These are phyloP conservation scores for Drosophila tropicalis DNA, from an alignment of 1,140 invertebrate species.

Conservation along the genomic window DNA sequence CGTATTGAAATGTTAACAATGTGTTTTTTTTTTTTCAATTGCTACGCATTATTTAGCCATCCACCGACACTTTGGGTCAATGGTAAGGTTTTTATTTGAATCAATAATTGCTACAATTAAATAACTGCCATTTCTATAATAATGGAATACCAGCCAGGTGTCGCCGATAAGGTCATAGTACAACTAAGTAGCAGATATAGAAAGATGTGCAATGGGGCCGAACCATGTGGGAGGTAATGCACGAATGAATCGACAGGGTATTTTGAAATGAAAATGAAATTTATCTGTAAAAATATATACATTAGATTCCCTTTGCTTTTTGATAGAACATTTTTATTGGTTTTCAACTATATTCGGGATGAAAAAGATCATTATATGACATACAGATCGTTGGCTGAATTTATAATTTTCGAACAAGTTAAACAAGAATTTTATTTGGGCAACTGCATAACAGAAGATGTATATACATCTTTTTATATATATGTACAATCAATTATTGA, in stretches of 20 bases:
- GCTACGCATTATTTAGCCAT: background rate
- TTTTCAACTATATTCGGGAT: constrained; percentile 23
- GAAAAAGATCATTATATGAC: background rate
- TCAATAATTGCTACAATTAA: constrained; percentile 29
- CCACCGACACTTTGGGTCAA: background rate
- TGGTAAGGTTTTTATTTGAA: constrained; percentile 3
- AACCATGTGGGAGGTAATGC: constrained; percentile 6
- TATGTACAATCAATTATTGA: constrained; percentile 58
- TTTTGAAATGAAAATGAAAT: background rate
- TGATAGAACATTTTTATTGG: constrained; percentile 37
- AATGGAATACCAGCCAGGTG: constrained; percentile 66
- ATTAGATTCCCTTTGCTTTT: constrained; percentile 1
- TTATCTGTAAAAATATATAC: background rate
- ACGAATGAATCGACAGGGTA: background rate
- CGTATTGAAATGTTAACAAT: background rate
- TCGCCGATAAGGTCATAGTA: constrained; percentile 29
- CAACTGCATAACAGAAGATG: constrained; percentile 21
- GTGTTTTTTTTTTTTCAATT: background rate
- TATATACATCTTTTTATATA: background rate
- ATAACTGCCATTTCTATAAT: constrained; percentile 16
- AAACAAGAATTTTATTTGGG: constrained; percentile 39
- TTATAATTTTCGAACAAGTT: constrained; percentile 26
- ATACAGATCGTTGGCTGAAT: constrained; percentile 24
- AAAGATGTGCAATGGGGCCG: constrained; percentile 1
- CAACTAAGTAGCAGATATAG: background rate